A percentile compares a stretch with the other conserved stretches of the same genome.
These are phyloP conservation scores for Tapera naevia DNA, from an alignment of 2,797 vertebrate species.

Conservation along the genomic window DNA sequence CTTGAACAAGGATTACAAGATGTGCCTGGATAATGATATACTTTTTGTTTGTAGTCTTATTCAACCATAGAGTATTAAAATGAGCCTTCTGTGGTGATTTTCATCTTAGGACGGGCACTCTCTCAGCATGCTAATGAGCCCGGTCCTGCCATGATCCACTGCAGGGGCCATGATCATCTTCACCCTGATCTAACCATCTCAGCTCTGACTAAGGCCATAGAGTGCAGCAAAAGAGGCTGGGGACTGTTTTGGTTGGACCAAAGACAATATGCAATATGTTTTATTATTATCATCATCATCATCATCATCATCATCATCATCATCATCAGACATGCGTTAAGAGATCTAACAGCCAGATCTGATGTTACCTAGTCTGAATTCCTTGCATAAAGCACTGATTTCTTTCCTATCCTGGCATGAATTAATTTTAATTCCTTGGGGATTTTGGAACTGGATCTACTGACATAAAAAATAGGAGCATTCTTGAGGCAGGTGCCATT, in stretches of 20 bases:
- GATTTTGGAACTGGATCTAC: not conserved
- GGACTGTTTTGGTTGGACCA: not conserved
- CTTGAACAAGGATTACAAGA: conserved; percentile 42
- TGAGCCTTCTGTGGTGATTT: conserved; percentile 23
- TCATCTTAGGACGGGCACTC: not conserved
- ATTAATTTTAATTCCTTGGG: not conserved
- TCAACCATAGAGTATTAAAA: conserved; percentile 2
- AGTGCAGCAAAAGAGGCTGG: not conserved
- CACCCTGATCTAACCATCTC: not conserved
- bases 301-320: not conserved
- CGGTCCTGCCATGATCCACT: not conserved
- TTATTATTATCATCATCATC: not conserved
- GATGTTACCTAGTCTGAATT: not conserved
- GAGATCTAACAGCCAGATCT: not conserved
- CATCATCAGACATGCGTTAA: not conserved
- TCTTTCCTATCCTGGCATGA: not conserved
- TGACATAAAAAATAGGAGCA: not conserved
- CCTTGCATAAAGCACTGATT: not conserved
- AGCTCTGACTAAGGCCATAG: not conserved
- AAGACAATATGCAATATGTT: not conserved
- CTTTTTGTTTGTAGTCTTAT: conserved; percentile 30
- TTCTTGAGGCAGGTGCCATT: not conserved
- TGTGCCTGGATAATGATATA: conserved; percentile 56
- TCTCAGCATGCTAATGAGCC: not conserved
- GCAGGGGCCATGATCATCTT: not conserved